Percentiles rank a stretch among this genome's conserved stretches.
Conservation (phyloP, 2,797 vertebrate genomes). For the Gymnothorax reevesii region DNA sequence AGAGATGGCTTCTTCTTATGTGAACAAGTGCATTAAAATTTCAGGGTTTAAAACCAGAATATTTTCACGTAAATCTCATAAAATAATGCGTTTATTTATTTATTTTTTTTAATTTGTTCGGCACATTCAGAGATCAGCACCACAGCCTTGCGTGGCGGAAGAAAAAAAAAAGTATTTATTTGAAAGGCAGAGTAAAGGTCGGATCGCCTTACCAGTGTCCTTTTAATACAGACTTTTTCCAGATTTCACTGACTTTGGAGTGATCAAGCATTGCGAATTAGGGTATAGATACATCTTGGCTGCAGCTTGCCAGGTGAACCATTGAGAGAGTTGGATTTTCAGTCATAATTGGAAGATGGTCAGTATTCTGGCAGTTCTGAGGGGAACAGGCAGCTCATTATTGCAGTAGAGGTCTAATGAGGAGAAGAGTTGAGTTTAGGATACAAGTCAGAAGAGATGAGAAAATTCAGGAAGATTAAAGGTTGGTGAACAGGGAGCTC, state of each 20-base stretch:
- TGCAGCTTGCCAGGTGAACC: not conserved
- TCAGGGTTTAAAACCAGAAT: too few species aligned
- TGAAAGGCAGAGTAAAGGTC: not conserved
- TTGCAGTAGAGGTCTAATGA: not conserved
- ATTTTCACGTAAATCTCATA: too few species aligned
- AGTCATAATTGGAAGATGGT: not conserved
- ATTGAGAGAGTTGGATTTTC: not conserved
- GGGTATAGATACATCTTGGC: not conserved
- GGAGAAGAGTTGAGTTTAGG: conserved; percentile 11
- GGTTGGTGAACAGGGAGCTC: not conserved
- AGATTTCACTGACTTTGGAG: not conserved
- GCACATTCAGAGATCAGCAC: not conserved
- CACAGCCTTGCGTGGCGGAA: not conserved
- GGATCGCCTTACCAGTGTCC: not conserved
- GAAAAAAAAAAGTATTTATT: not conserved
- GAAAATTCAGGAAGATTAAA: not conserved
- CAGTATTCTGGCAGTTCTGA: not conserved
- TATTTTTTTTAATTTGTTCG: not conserved
- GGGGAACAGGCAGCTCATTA: not conserved
- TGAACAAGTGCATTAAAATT: too few species aligned
- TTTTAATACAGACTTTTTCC: not conserved
- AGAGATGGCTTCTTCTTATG: too few species aligned
- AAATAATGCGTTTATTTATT: too few species aligned
- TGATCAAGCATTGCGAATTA: not conserved
- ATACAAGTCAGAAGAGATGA: not conserved